Base-by-base conservation (phyloP, 2,113 vertebrate genomes). In the Ochotona curzoniae region DNA sequence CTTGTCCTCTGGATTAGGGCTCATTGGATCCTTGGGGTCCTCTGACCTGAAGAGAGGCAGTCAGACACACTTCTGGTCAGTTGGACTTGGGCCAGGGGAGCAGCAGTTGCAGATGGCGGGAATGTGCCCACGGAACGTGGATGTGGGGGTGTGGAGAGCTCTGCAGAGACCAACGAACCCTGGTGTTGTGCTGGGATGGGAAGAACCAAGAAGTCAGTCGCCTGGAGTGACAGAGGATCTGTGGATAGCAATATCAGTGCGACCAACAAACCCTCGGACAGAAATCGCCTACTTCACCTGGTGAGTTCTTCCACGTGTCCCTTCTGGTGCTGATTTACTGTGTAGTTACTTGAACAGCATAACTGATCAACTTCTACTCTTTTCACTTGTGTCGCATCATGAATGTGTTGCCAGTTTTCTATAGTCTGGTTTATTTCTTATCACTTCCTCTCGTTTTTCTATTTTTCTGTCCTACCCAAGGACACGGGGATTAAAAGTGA, bases 51-150 rank as follows among this genome's bases (percentile, higher is more conserved):
- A 54, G 8, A 57, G 7, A 7, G 35, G 20, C 21, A 5, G 26
- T 23, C 20, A 14, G n/a, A 61, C 30, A 81, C 21, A 63, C 61
- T 32, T 47, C 14, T 44, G 11, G 9, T 80, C 51, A 38, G 23
- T 63, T 35, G 15, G 79, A 32, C 10, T 20, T 57, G 9, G 30
- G 23, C 21, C n/a, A 20, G 14, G 82, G 47, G 66, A 35, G 76
- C 23, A 10, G n/a, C 25, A 61, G 35, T 35, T 9, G 8, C 2
- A 4, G 20, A 18, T 2, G 0, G 32, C 25, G 4, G 35, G 8
- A 44, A 44, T 44, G 38, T 6, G 38, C 38, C 38, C 38, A 44
- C 38, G 38, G 38, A 44, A 6, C 12, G 8, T 3, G 5, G 20
- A 18, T 4, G 0, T 44, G 30, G 6, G 35, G 8, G 26, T 1